These are phyloP conservation scores for Leucophenga maculata DNA, from an alignment of 2,888 invertebrate species.

Conservation along the genomic window DNA sequence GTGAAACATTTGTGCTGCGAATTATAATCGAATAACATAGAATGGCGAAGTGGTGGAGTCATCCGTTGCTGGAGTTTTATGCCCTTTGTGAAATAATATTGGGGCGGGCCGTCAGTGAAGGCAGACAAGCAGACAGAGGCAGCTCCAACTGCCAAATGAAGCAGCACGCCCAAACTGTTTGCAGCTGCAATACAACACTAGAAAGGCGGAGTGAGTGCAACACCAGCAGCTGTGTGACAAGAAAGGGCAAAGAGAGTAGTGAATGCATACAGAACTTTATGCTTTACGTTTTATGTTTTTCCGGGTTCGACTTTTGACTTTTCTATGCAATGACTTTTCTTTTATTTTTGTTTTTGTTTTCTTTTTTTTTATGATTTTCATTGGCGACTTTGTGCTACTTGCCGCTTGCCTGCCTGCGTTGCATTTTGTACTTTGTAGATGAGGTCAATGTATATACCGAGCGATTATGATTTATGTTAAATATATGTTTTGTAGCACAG, in stretches of 20 bases:
- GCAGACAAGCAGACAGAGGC: not conserved
- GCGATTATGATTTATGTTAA: slow-evolving; percentile 10
- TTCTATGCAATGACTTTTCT: not conserved
- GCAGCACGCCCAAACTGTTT: slow-evolving; percentile 17
- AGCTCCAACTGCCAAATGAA: slow-evolving; percentile 12
- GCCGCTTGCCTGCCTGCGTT: not conserved
- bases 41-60: not conserved
- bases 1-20: slow-evolving; percentile 65
- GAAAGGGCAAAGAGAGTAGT: not conserved
- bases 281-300: slow-evolving; percentile 19
- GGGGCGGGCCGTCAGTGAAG: not conserved
- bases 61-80: not conserved
- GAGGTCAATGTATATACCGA: slow-evolving; percentile 2
- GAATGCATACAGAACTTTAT: slow-evolving; percentile 11
- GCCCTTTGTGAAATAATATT: not conserved
- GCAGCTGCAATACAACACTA: slow-evolving; percentile 13
- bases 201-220: not conserved
- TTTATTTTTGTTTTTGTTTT: slow-evolving; percentile 38
- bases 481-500: not conserved
- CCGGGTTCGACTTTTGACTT: slow-evolving; percentile 19
- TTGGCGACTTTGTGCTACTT: not conserved
- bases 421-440: not conserved
- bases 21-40: slow-evolving; percentile 50
- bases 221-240: not conserved
- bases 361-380: slow-evolving; percentile 35